Evolutionary conservation across 1,140 invertebrate species (phyloP).

Genomic region (Pseudomyrmex sp.): DNA sequence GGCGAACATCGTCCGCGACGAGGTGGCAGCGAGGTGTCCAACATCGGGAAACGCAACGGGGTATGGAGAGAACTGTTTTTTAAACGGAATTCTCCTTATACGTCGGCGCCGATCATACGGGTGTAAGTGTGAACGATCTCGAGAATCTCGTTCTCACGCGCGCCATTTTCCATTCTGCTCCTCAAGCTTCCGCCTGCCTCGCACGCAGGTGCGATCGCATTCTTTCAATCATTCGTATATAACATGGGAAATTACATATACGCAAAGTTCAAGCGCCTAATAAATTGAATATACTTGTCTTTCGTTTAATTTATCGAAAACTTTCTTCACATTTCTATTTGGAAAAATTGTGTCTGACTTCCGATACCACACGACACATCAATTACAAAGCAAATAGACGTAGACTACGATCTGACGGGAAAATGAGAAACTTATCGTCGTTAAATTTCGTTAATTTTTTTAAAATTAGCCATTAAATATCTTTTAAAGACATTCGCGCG

Average conservation of each 20-base stretch:
- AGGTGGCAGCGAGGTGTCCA: neutral
- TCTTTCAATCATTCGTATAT: neutral
- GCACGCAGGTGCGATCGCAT: constrained; percentile 1
- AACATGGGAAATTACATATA: neutral
- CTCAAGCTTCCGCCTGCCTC: constrained; percentile 35
- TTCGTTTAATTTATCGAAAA: too few species aligned
- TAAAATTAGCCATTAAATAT: too few species aligned
- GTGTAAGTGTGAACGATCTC: constrained; percentile 63
- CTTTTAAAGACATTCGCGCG: too few species aligned
- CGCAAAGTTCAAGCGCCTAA: neutral
- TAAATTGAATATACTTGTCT: neutral
- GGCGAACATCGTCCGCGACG: too few species aligned
- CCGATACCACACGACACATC: too few species aligned
- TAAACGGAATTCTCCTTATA: constrained; percentile 34
- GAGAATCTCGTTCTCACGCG: constrained; percentile 60
- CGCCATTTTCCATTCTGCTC: constrained; percentile 50
- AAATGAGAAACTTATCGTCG: too few species aligned
- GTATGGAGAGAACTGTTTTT: constrained; percentile 42
- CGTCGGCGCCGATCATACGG: constrained; percentile 41
- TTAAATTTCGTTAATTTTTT: too few species aligned
- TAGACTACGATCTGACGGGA: too few species aligned
- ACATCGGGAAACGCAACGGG: constrained; percentile 26
- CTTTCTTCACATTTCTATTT: too few species aligned
- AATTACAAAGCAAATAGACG: too few species aligned
- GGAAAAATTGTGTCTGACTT: too few species aligned